Conservation (phyloP, 2,888 invertebrate genomes). For the Aplocera efformata region DNA sequence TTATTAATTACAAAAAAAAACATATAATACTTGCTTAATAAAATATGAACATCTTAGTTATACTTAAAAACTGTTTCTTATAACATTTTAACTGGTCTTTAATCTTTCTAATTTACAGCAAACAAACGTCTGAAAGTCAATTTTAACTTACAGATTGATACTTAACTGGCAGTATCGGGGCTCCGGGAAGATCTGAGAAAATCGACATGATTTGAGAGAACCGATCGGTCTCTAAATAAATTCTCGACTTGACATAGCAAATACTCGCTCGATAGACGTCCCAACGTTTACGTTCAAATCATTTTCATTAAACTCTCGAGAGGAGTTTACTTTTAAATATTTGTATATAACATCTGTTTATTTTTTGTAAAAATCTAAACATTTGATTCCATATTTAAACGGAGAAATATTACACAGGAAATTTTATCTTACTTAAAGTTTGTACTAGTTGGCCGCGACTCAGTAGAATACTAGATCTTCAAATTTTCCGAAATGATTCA, state of each 20-base stretch:
- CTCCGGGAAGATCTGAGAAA: conserved; percentile 19
- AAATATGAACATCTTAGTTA: too few relatives aligned
- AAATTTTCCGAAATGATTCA: conserved; percentile 47
- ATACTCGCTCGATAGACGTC: conserved; percentile 32
- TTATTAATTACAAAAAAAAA: too few relatives aligned
- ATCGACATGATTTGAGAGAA: conserved; percentile 22
- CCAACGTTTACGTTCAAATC: conserved; percentile 40
- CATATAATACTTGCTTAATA: too few relatives aligned
- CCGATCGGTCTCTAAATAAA: conserved; percentile 22
- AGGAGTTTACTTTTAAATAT: conserved; percentile 38
- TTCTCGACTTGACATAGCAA: conserved; percentile 30
- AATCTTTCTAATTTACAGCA: conserved; percentile 16
- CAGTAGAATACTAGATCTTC: conserved; percentile 45
- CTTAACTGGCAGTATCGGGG: conserved; percentile 17
- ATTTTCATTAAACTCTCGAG: conserved; percentile 47
- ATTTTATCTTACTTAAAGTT: conserved; percentile 62
- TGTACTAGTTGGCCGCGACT: conserved; percentile 63
- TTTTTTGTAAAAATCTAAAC: conserved; percentile 45
- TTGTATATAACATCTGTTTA: conserved; percentile 36
- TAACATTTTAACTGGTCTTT: conserved; percentile 11
- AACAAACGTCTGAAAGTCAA: conserved; percentile 17
- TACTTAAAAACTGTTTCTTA: too few relatives aligned
- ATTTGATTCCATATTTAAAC: conserved; percentile 53
- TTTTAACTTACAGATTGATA: conserved; percentile 14
- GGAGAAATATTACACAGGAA: conserved; percentile 58